Evolutionary conservation across 2,888 invertebrate genomes (phyloP), one percentile per base, ranked within the genome.

Genomic region (Sacculina carcini): DNA sequence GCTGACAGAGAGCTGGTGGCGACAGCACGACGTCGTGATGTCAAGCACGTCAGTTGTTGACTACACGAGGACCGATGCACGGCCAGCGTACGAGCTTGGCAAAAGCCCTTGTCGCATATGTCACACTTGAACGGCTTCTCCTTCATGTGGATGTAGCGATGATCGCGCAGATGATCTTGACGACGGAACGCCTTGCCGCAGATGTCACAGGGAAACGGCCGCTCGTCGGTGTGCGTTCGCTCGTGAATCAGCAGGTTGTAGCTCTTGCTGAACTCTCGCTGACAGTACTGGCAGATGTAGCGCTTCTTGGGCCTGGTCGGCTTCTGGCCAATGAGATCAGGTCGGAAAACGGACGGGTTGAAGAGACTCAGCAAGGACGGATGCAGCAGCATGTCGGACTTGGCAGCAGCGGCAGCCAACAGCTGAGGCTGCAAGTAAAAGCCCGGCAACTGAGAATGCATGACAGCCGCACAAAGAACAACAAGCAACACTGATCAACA

Each of bases 51-150:
- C n/a, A n/a, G n/a, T n/a, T n/a, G n/a, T n/a, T n/a, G 39, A 10
- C 23, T 16, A 23, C 39, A 39, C 6, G 23, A 21, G 57, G 86
- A 84, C 65, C 83, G 83, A 73, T 92, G 92, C 4, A 90, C 89
- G 6, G 89, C 87, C 60, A 92, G 68, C 1, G 92, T 92, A 54
- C 92, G 73, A 49, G 86, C 83, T 64, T 92, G 92, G 62, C 92
- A 94, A 69, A 92, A 94, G 5, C 92, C 92, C 69, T 92, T 92
- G 57, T 86, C 87, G 63, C 92, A 92, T 66, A 87, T 82, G 52
- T 77, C 78, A 66, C 92, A 94, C 67, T 87, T 90, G 71, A 90
- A 94, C 0, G 92, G 92, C 64, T 94, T 94, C 67, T 90, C 90
- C 67, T 92, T 92, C 55, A 86, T 86, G 69, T 94, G 92, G 61